Base-by-base conservation (phyloP, 2,113 vertebrate genomes). In the Lepus europaeus region DNA sequence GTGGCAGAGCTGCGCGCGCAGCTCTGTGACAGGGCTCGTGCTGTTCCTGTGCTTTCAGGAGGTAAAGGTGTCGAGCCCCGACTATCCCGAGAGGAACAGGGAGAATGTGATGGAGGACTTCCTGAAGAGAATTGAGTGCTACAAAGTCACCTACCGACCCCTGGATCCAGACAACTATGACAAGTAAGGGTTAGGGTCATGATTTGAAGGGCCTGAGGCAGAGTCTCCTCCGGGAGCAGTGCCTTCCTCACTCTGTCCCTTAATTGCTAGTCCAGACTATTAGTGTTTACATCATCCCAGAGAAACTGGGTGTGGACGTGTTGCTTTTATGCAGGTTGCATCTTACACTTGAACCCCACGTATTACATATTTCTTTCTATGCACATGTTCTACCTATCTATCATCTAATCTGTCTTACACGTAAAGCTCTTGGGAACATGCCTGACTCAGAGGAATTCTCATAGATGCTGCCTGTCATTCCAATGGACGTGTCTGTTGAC, bases 61-160 rank as follows among this genome's bases (percentile, higher is more conserved):
- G 97, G 99, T 99, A 94, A 99, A 99, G 94, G 99, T 99, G 90
- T 99, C 99, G 27, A 99, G 99, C 97, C 99, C 99, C 0, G 99
- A 99, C 95, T 99, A 99, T 95, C 99, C 99, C 0, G 99, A 99
- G 96, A 99, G 98, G 81, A 98, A 99, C 98, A 93, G 99, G 96
- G 99, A 99, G 96, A 98, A 99, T 3, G 99, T 99, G 61, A 99
- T 99, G 99, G 99, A 99, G 23, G 99, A 99, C 97, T 99, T 99
- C 97, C 98, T 99, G 77, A 99, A 99, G 98, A 98, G 99, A 90
- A 99, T 99, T 2, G 99, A 99, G 97, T 99, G 99, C 98, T 99
- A 99, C 98, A 99, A 99, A 97, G 99, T 99, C 93, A 99, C 99
- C 20, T 99, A 99, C 95, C 99, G 99, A 81, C 99, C 99, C 1